Evolutionary conservation across 1,140 invertebrate species (phyloP).

Genomic region (Alviniconcha marisindica): DNA sequence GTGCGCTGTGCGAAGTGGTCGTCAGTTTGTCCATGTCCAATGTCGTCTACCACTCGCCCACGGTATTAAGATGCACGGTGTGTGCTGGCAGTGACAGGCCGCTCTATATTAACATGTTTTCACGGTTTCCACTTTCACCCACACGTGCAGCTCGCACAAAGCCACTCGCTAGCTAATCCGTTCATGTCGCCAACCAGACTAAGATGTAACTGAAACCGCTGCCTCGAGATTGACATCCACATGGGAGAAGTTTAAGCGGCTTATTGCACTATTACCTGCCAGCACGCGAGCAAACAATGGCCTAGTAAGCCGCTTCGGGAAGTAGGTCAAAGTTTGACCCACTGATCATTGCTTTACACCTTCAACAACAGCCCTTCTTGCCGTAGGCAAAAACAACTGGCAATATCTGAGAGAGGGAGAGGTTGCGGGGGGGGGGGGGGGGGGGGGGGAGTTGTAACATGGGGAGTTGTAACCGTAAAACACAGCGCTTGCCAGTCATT

Average conservation of each 20-base stretch:
- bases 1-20: too few relatives aligned
- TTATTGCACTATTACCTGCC: background rate
- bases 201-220: background rate
- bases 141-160: too few relatives aligned
- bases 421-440: background rate
- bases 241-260: background rate
- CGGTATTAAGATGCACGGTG: too few relatives aligned
- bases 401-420: too few relatives aligned
- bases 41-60: too few relatives aligned
- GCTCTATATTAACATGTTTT: too few relatives aligned
- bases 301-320: background rate
- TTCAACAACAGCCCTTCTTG: background rate
- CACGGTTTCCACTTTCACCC: too few relatives aligned
- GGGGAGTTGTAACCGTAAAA: background rate
- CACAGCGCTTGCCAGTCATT: conserved; percentile 27
- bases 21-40: too few relatives aligned
- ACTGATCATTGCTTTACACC: background rate
- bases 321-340: background rate
- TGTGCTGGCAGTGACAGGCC: too few relatives aligned
- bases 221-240: background rate
- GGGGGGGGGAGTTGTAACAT: too few relatives aligned
- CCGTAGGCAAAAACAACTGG: too few relatives aligned
- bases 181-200: background rate
- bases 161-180: background rate
- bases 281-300: background rate